Evolutionary conservation across 1,140 invertebrate genomes (phyloP).

Genomic region (Mya arenaria): DNA sequence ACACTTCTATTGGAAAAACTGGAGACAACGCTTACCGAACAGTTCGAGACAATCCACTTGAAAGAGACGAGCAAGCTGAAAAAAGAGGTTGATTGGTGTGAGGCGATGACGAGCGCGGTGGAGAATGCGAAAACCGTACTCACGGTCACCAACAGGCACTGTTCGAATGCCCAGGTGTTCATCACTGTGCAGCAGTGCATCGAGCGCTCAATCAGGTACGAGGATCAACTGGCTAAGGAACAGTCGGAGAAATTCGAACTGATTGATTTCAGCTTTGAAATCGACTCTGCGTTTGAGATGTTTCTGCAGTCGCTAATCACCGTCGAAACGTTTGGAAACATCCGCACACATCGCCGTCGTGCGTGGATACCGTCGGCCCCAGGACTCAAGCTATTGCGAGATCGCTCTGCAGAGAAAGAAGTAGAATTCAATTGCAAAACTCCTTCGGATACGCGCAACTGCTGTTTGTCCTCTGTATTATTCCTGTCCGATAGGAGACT

Average conservation of each 20-base stretch:
- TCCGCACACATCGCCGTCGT: slow-evolving; percentile 46
- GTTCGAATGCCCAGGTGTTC: slow-evolving; percentile 53
- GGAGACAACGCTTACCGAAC: slow-evolving; percentile 23
- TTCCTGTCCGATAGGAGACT: slow-evolving; percentile 45
- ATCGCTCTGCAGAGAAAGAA: slow-evolving; percentile 31
- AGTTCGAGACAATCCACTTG: slow-evolving; percentile 31
- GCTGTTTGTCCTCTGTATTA: slow-evolving; percentile 42
- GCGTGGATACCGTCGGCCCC: slow-evolving; percentile 48
- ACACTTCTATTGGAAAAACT: slow-evolving; percentile 49
- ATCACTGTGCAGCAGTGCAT: slow-evolving; percentile 52
- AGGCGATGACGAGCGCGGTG: slow-evolving; percentile 26
- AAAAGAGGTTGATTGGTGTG: slow-evolving; percentile 46
- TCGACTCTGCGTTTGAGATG: slow-evolving; percentile 42
- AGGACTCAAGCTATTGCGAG: slow-evolving; percentile 39
- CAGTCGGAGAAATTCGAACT: slow-evolving; percentile 45
- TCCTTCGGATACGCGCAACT: slow-evolving; percentile 48
- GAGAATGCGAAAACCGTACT: slow-evolving; percentile 53
- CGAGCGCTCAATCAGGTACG: slow-evolving; percentile 44
- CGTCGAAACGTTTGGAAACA: slow-evolving; percentile 44
- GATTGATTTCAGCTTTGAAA: slow-evolving; percentile 53
- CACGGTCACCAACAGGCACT: slow-evolving; percentile 44
- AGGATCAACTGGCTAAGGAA: slow-evolving; percentile 43
- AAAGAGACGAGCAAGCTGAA: slow-evolving; percentile 35
- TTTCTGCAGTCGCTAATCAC: slow-evolving; percentile 50
- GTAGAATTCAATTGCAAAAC: slow-evolving; percentile 53